Conservation (phyloP, 2,888 invertebrate genomes). For the Plemyria rubiginata region DNA sequence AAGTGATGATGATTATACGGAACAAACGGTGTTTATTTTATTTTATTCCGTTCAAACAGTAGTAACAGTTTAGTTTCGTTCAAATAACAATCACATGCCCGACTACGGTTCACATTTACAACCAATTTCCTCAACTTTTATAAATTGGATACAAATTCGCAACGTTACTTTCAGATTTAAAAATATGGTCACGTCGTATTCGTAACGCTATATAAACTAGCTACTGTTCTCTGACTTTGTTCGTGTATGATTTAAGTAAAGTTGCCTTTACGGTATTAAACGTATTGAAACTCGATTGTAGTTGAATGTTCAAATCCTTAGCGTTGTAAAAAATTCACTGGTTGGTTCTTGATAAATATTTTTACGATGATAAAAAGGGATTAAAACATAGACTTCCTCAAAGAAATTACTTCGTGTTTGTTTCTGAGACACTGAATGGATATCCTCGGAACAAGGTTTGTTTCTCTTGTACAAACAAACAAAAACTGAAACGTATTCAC, state of each 20-base stretch:
- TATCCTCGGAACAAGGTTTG: no score
- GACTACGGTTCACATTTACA: conserved; percentile 9
- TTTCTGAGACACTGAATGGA: no score
- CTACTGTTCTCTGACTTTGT: not conserved
- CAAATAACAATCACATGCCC: not conserved
- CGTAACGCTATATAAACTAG: not conserved
- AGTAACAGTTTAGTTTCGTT: not conserved
- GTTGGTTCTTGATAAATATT: no score
- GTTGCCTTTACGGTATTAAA: no score
- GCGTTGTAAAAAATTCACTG: no score
- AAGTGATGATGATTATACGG: no score
- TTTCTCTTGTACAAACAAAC: not conserved
- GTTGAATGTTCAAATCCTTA: no score
- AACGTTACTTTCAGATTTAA: conserved; percentile 28
- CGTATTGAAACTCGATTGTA: no score
- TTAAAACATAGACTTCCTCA: no score
- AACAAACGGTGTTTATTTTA: no score
- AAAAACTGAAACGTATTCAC: conserved; percentile 6
- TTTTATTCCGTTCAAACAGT: not conserved
- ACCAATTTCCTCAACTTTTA: conserved; percentile 20
- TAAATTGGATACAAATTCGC: conserved; percentile 24
- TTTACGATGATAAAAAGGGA: no score
- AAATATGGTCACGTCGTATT: conserved; percentile 35
- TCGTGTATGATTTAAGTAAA: not conserved
- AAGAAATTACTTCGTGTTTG: no score